Conservation (phyloP, 1,140 invertebrate genomes). For the Marisa cornuarietis region DNA sequence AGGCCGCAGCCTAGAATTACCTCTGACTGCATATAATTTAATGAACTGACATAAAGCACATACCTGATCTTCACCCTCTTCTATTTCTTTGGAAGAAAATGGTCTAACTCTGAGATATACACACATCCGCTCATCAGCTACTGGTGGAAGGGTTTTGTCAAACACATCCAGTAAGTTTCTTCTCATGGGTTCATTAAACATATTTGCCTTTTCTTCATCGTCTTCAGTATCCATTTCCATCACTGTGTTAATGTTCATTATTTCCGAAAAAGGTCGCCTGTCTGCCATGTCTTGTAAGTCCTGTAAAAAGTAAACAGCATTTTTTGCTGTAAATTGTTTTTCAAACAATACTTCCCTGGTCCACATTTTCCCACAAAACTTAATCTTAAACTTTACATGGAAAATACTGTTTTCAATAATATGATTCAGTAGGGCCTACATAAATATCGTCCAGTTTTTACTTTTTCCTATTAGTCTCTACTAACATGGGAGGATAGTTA, state of each 20-base stretch:
- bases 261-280: conserved; percentile 21
- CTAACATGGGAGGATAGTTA: too few relatives aligned
- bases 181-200: conserved; percentile 18
- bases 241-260: conserved; percentile 17
- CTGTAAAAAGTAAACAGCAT: too few relatives aligned
- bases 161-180: conserved; percentile 32
- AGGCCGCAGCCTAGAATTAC: too few relatives aligned
- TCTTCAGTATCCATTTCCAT: conserved; percentile 13
- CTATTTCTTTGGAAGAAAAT: conserved; percentile 50
- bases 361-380: too few relatives aligned
- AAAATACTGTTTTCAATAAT: too few relatives aligned
- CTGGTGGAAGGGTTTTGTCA: conserved; percentile 5
- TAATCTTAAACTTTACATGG: too few relatives aligned
- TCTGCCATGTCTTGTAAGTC: conserved; percentile 4
- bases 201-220: conserved; percentile 10
- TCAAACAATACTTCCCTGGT: too few relatives aligned
- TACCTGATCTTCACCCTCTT: conserved; percentile 55
- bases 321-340: too few relatives aligned
- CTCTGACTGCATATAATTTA: not conserved
- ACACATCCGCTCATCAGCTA: conserved; percentile 54
- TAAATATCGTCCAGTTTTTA: too few relatives aligned
- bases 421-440: too few relatives aligned
- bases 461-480: too few relatives aligned
- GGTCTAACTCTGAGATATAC: conserved; percentile 60
- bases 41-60: conserved; percentile 3